Percentiles rank a stretch among this genome's conserved stretches.
These are phyloP conservation scores for Anastatus disparis DNA, from an alignment of 1,140 invertebrate species.

Conservation along the genomic window DNA sequence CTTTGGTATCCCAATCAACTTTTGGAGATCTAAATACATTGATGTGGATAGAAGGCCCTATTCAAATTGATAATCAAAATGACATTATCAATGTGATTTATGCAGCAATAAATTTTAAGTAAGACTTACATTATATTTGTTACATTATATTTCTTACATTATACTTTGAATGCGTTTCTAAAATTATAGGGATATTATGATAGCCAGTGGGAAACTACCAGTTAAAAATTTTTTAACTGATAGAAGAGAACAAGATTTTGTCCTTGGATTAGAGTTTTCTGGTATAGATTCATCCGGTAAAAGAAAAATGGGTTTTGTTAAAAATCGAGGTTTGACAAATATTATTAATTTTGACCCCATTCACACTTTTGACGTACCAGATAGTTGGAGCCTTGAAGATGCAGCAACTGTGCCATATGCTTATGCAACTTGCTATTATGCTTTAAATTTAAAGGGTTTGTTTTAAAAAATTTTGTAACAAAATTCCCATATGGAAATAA, in stretches of 20 bases:
- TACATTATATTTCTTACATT: too few species aligned
- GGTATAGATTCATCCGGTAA: conserved; percentile 68
- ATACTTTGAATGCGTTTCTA: too few species aligned
- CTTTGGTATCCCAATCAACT: too few species aligned
- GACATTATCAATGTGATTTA: conserved; percentile 72
- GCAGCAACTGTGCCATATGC: conserved; percentile 89
- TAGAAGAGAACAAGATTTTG: conserved; percentile 72
- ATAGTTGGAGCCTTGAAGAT: conserved; percentile 85
- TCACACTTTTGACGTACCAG: conserved; percentile 82
- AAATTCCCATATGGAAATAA: too few species aligned
- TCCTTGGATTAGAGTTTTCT: conserved; percentile 81
- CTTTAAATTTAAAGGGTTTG: too few species aligned
- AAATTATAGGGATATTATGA: conserved; percentile 84
- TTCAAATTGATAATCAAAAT: conserved; percentile 62
- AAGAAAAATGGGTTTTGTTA: conserved; percentile 79
- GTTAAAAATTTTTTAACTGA: conserved; percentile 71
- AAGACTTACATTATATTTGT: neutral
- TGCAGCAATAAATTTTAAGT: conserved; percentile 75
- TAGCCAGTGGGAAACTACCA: conserved; percentile 78
- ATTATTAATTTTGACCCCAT: conserved; percentile 69
- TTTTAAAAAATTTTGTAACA: too few species aligned
- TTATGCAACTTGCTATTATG: conserved; percentile 87
- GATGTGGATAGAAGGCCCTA: too few species aligned
- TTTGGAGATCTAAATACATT: too few species aligned
- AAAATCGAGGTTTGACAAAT: conserved; percentile 71